A percentile compares a stretch with the other conserved stretches of the same genome.
These are phyloP conservation scores for Lophius americanus DNA, from an alignment of 2,797 vertebrate species.

Conservation along the genomic window DNA sequence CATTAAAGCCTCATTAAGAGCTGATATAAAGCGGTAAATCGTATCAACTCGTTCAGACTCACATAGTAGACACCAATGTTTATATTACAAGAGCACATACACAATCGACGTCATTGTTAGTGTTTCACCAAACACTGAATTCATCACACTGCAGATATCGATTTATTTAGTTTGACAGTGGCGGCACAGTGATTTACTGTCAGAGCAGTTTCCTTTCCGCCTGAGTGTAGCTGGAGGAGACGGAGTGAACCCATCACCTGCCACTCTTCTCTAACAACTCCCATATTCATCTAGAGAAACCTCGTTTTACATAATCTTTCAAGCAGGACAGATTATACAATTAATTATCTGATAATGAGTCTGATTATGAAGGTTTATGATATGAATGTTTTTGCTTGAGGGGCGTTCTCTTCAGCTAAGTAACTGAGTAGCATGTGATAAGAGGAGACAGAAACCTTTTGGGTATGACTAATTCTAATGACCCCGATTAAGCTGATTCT, in stretches of 20 bases:
- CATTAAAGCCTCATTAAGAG: constrained; percentile 33
- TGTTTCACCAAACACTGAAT: constrained; percentile 49
- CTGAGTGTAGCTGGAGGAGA: constrained; percentile 32
- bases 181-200: constrained; percentile 44
- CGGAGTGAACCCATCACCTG: constrained; percentile 36
- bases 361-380: constrained; percentile 30
- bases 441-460: constrained; percentile 71
- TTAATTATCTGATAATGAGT: constrained; percentile 55
- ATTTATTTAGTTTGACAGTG: constrained; percentile 51
- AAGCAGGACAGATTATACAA: constrained; percentile 24
- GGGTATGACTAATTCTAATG: constrained; percentile 70
- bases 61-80: background rate
- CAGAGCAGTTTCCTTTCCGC: constrained; percentile 25
- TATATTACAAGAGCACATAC: constrained; percentile 5
- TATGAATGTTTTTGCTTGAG: constrained; percentile 35
- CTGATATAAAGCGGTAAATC: constrained; percentile 3
- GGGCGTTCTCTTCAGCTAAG: constrained; percentile 44
- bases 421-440: constrained; percentile 57
- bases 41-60: background rate
- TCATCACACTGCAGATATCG: constrained; percentile 35
- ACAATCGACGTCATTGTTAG: constrained; percentile 44
- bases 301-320: constrained; percentile 17
- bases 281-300: constrained; percentile 19
- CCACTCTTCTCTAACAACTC: constrained; percentile 32
- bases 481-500: constrained; percentile 77